Evolutionary conservation across 2,113 vertebrate genomes (phyloP).

Genomic region (Sphaerodactylus townsendi): DNA sequence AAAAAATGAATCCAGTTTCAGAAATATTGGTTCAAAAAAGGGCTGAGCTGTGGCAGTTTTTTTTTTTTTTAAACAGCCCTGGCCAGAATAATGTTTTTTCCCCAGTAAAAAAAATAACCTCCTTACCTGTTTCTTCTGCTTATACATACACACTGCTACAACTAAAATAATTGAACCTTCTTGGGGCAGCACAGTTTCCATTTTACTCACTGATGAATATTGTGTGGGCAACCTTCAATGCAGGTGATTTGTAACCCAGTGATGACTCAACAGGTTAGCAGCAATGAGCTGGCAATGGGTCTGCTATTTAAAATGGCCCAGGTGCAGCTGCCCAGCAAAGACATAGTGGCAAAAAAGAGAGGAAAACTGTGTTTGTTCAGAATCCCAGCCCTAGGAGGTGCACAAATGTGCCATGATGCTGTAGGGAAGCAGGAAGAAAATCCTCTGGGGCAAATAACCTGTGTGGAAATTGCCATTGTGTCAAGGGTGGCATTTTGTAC

Average conservation of each 20-base stretch:
- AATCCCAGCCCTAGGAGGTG: too few relatives aligned
- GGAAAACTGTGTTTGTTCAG: neutral
- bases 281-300: neutral
- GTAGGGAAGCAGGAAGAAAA: too few relatives aligned
- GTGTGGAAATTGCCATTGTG: too few relatives aligned
- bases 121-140: too few relatives aligned
- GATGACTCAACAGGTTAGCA: neutral
- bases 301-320: neutral
- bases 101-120: neutral
- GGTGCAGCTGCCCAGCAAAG: neutral
- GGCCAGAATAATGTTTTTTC: too few relatives aligned
- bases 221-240: neutral
- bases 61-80: too few relatives aligned
- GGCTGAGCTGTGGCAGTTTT: neutral
- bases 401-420: too few relatives aligned
- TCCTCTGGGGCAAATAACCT: too few relatives aligned
- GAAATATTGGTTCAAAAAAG: neutral
- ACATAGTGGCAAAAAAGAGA: neutral
- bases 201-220: neutral
- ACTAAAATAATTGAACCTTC: too few relatives aligned
- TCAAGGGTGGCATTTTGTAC: too few relatives aligned
- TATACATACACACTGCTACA: too few relatives aligned
- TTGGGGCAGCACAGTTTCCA: too few relatives aligned
- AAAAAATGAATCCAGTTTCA: neutral
- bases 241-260: neutral